Evolutionary conservation across 2,797 vertebrate genomes (phyloP).

Genomic region (Parotocinclus haroldoi): DNA sequence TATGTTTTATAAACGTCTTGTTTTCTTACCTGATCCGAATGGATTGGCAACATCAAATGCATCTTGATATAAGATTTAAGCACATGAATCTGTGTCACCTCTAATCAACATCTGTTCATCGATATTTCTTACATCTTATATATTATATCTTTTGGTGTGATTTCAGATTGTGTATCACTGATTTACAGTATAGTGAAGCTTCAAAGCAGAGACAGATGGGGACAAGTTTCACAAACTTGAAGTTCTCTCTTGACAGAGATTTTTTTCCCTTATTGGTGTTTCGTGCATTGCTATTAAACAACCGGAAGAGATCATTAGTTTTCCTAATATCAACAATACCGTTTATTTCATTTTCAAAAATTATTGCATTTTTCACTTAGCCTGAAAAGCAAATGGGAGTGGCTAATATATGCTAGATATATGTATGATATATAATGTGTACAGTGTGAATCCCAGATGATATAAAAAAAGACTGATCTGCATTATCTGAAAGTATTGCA

Average conservation of each 20-base stretch:
- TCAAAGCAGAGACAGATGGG: not conserved
- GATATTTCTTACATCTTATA: no score
- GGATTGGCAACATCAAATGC: no score
- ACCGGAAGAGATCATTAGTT: not conserved
- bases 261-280: not conserved
- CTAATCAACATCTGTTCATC: no score
- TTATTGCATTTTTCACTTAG: not conserved
- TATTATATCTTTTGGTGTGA: no score
- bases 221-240: not conserved
- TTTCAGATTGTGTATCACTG: no score
- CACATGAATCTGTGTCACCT: no score
- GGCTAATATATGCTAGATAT: not conserved
- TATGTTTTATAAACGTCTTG: no score
- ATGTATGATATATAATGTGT: not conserved
- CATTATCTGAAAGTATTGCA: not conserved
- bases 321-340: not conserved
- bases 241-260: not conserved
- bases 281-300: not conserved
- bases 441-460: not conserved
- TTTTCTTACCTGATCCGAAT: no score
- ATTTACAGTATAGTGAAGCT: no score
- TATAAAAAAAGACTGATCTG: not conserved
- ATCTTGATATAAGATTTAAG: no score
- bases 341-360: not conserved
- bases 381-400: not conserved